Conservation (phyloP, 64 coral and sea anemone species). For the Porites lutea region DNA sequence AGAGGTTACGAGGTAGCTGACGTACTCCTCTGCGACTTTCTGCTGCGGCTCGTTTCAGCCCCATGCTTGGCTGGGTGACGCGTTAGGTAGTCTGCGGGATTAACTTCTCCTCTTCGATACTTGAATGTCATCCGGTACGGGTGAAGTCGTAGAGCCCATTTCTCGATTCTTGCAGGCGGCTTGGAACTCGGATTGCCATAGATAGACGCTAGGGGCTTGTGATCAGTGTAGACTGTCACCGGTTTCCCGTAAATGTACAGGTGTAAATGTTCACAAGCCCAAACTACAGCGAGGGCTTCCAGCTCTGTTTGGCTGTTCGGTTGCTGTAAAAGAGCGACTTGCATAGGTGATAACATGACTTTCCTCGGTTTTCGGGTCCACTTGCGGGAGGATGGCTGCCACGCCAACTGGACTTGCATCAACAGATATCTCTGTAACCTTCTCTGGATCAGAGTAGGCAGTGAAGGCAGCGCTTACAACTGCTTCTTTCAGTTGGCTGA, state of each 20-base stretch:
- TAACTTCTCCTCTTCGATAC: conserved; percentile 56
- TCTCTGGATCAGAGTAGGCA: conserved; percentile 35
- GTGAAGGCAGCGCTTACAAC: not conserved
- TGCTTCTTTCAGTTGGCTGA: not conserved
- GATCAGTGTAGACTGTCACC: not conserved
- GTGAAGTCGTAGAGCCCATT: conserved; percentile 70
- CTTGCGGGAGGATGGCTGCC: conserved; percentile 40
- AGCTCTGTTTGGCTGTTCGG: not conserved
- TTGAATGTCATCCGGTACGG: conserved; percentile 51
- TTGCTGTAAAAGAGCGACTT: conserved; percentile 29
- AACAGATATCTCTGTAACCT: conserved; percentile 17
- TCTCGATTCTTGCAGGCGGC: conserved; percentile 29
- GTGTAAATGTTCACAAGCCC: conserved; percentile 3
- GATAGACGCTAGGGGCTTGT: conserved; percentile 28
- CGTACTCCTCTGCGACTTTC: conserved; percentile 65
- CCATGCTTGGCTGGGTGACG: conserved; percentile 39
- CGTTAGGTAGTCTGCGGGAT: conserved; percentile 68
- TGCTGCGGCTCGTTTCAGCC: conserved; percentile 30
- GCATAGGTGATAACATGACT: conserved; percentile 34
- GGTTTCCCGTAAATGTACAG: no score
- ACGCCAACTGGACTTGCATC: conserved; percentile 48
- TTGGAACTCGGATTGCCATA: conserved; percentile 5
- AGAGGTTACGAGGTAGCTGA: conserved; percentile 39
- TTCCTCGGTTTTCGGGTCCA: not conserved
- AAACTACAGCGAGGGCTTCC: not conserved